Evolutionary conservation across 1,140 invertebrate genomes (phyloP), one percentile per base, ranked within the genome.

Genomic region (Drosophila saltans): DNA sequence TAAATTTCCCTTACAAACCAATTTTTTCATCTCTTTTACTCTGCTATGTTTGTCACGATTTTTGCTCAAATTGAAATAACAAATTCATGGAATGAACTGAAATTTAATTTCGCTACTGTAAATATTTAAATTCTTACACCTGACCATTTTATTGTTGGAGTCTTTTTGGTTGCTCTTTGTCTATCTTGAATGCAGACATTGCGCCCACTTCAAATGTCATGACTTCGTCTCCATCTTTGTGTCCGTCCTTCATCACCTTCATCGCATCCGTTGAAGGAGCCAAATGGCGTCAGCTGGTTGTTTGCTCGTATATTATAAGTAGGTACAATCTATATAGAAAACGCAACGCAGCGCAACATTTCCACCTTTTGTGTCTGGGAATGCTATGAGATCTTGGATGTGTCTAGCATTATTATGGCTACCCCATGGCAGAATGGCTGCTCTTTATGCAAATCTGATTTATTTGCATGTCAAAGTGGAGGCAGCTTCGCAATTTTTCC

Each of bases 401-500:
- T 69, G 66, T 64, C 74, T 81, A 62, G 66, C 66, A 52, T 65
- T 67, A 76, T 76, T 58, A 73, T 48, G 66, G 63, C 72, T 58
- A 43, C 63, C 63, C 40, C 48, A 48, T 41, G 40, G 64, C 52
- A 66, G 45, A 40, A 57, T 16, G 63, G 39, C 28, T 77, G 74
- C 66, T 73, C 67, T 88, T 83, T 86, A 88, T 86, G 83, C 81
- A 88, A 91, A 91, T 88, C 81, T 90, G 86, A 91, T 91, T 91
- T 91, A 91, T 91, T 91, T 91, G 81, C 85, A 78, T 91, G 90
- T 90, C 90, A 91, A 91, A 91, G 75, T 80, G 72, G 68, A 69
- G 70, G 62, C 68, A 72, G 64, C 66, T 57, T 68, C 69, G 60
- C 33, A 60, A 64, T 45, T 78, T 70, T 70, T 78, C 56, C 58